Conservation (phyloP, 2,888 invertebrate genomes). For the Baronia brevicornis region DNA sequence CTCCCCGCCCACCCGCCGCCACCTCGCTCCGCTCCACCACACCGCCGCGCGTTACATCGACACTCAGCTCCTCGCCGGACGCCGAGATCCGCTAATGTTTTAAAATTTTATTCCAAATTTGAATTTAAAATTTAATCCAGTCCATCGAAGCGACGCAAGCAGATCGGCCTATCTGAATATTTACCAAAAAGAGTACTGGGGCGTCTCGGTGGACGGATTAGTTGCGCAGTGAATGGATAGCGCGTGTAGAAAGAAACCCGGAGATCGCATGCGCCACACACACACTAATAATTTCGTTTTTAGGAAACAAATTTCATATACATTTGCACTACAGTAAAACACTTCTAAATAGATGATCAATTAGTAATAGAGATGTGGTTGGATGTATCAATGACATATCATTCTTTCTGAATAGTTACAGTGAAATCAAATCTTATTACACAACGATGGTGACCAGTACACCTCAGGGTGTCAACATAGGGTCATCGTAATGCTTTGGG, state of each 20-base stretch:
- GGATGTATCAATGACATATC: too few relatives aligned
- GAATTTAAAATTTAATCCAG: constrained; percentile 65
- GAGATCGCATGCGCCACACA: constrained; percentile 65
- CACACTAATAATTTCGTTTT: constrained; percentile 29
- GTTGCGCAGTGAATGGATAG: constrained; percentile 66
- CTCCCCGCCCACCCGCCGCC: constrained; percentile 34
- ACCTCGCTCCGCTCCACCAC: constrained; percentile 29
- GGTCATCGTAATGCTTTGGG: constrained; percentile 64
- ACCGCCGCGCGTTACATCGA: constrained; percentile 26
- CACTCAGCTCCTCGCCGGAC: constrained; percentile 33
- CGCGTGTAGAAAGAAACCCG: constrained; percentile 47
- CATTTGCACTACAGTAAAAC: too few relatives aligned
- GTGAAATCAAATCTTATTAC: too few relatives aligned
- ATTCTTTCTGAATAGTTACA: too few relatives aligned
- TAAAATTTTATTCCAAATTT: constrained; percentile 66
- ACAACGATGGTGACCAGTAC: constrained; percentile 15
- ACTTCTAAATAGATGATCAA: constrained; percentile 3
- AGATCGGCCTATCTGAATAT: constrained; percentile 49
- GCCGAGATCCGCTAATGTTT: constrained; percentile 55
- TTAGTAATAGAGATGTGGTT: background rate
- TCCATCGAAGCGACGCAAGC: constrained; percentile 42
- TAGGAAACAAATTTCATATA: constrained; percentile 3
- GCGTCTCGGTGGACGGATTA: constrained; percentile 43
- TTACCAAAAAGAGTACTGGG: constrained; percentile 44
- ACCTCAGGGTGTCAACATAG: constrained; percentile 44